Evolutionary conservation across 2,888 invertebrate genomes (phyloP).

Genomic region (Deroplatys truncata): DNA sequence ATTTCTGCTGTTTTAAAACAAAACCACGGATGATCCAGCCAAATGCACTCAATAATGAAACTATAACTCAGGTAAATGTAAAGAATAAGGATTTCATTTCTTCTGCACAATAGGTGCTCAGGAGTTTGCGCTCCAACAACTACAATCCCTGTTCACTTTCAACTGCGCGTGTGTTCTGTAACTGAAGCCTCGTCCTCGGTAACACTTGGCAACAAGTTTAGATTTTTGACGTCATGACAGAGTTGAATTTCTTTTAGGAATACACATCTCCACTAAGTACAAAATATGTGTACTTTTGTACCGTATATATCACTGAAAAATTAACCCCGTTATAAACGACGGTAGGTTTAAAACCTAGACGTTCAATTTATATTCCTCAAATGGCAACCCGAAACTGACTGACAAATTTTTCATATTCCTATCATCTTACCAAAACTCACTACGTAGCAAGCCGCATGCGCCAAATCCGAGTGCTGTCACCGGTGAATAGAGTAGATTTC

Average conservation of each 20-base stretch:
- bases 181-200: background rate
- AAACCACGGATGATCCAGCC: background rate
- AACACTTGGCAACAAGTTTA: conserved; percentile 18
- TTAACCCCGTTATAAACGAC: background rate
- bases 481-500: background rate
- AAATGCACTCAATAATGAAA: background rate
- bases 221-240: background rate
- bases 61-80: background rate
- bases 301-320: background rate
- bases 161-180: background rate
- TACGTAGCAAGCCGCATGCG: background rate
- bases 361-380: background rate
- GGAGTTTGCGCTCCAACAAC: background rate
- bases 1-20: background rate
- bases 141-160: background rate
- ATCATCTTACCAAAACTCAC: background rate
- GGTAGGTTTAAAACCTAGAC: background rate
- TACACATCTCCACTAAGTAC: background rate
- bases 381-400: background rate
- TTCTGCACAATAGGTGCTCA: background rate
- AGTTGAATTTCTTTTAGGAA: background rate
- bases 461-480: no score
- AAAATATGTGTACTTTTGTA: background rate
- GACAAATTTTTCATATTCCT: background rate
- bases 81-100: background rate